A percentile compares a stretch with the other conserved stretches of the same genome.
These are phyloP conservation scores for Holothuria glaberrima DNA, from an alignment of 35 echinoderm and acorn worm species.

Conservation along the genomic window DNA sequence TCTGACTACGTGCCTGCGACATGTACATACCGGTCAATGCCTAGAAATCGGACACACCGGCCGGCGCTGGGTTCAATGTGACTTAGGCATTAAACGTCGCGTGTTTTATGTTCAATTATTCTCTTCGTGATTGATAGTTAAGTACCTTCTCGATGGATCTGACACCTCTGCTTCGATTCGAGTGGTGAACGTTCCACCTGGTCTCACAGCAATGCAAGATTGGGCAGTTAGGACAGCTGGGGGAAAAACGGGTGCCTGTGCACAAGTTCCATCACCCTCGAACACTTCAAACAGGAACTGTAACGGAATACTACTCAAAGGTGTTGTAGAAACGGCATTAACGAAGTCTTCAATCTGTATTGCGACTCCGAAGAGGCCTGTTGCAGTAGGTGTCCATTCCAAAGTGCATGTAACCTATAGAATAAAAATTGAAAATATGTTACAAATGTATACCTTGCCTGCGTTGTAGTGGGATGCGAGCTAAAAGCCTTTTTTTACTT, in stretches of 20 bases:
- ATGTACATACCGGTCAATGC: too few species aligned
- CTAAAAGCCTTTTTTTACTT: too few species aligned
- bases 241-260: not conserved
- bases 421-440: too few species aligned
- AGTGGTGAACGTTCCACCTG: not conserved
- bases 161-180: not conserved
- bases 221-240: not conserved
- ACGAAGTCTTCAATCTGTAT: constrained; percentile 25
- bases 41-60: too few species aligned
- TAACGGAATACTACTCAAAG: constrained; percentile 28
- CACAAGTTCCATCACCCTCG: constrained; percentile 1
- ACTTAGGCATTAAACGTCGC: too few species aligned
- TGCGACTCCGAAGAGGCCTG: not conserved
- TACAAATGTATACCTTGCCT: too few species aligned
- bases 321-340: not conserved
- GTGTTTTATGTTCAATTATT: too few species aligned
- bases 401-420: not conserved
- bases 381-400: not conserved
- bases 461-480: too few species aligned
- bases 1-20: too few species aligned
- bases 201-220: not conserved
- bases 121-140: too few species aligned
- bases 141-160: not conserved
- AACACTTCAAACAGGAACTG: constrained; percentile 27
- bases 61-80: too few species aligned